phyloP scores from a whole-genome alignment of 2,113 vertebrate genomes.

The Drymodes brunneopygia region DNA sequence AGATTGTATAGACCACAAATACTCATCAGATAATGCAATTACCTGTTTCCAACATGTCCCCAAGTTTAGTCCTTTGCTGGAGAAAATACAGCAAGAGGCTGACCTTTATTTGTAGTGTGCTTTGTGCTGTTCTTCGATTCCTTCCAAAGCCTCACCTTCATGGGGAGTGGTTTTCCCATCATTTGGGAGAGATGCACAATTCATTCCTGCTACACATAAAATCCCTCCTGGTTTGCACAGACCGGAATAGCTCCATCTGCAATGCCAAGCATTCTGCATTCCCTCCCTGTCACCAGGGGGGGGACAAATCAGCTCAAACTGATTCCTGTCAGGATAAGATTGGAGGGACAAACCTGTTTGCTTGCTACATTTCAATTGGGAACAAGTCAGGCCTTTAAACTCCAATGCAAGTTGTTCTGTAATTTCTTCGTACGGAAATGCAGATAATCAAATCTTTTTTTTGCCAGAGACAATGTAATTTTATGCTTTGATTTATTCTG shows the following conservation, averaged over 20 bases:
- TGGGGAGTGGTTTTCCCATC: slow-evolving; percentile 26
- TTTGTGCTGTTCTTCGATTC: background rate
- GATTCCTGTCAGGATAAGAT: background rate
- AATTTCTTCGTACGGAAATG: slow-evolving; percentile 33
- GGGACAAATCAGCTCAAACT: slow-evolving; percentile 8
- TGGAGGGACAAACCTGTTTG: background rate
- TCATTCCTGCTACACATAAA: slow-evolving; percentile 10
- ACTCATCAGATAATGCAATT: background rate
- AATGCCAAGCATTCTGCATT: background rate
- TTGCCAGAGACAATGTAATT: slow-evolving; percentile 37
- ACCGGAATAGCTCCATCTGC: background rate
- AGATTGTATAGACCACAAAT: background rate
- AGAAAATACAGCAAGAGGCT: background rate
- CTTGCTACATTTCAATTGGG: background rate
- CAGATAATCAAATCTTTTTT: slow-evolving; percentile 34
- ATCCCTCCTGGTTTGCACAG: background rate
- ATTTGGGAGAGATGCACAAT: background rate
- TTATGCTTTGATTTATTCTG: slow-evolving; percentile 53
- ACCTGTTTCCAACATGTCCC: background rate
- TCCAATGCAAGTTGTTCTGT: background rate
- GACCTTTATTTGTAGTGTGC: slow-evolving; percentile 3
- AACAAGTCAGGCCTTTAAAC: background rate
- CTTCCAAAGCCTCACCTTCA: slow-evolving; percentile 29
- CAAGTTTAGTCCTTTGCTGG: background rate
- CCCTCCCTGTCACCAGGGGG: background rate